Conservation (phyloP, 2,113 vertebrate genomes). For the Stercorarius parasiticus region DNA sequence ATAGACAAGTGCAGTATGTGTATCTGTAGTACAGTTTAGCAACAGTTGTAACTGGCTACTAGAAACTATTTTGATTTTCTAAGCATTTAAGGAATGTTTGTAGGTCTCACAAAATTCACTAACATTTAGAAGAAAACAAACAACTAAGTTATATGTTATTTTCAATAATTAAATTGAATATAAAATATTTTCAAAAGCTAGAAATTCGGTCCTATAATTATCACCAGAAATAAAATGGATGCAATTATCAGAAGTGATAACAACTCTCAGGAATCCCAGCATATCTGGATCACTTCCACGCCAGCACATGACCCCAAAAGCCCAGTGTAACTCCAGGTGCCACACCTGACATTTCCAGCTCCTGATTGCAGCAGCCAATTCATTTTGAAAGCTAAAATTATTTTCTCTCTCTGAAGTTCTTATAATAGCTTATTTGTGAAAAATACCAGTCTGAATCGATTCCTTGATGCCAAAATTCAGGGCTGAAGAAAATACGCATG, state of each 20-base stretch:
- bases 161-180: not conserved
- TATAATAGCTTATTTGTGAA: conserved; percentile 63
- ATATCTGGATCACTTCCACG: not conserved
- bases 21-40: fast-evolving
- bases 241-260: not conserved
- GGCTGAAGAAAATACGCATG: conserved; percentile 39
- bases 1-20: fast-evolving
- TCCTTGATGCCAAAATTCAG: conserved; percentile 64
- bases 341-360: not conserved
- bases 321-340: not conserved
- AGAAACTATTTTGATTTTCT: not conserved
- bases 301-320: not conserved
- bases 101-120: not conserved
- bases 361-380: not conserved
- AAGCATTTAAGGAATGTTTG: not conserved
- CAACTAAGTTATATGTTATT: not conserved
- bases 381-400: conserved; percentile 17
- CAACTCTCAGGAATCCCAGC: not conserved
- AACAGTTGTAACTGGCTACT: not conserved
- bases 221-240: fast-evolving
- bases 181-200: not conserved
- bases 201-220: not conserved
- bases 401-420: conserved; percentile 44
- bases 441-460: conserved; percentile 44
- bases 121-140: not conserved